A percentile compares a stretch with the other conserved stretches of the same genome.
Evolutionary conservation across 53 echinoderm and acorn worm species (phyloP).

Genomic region (Holothuria scabra): DNA sequence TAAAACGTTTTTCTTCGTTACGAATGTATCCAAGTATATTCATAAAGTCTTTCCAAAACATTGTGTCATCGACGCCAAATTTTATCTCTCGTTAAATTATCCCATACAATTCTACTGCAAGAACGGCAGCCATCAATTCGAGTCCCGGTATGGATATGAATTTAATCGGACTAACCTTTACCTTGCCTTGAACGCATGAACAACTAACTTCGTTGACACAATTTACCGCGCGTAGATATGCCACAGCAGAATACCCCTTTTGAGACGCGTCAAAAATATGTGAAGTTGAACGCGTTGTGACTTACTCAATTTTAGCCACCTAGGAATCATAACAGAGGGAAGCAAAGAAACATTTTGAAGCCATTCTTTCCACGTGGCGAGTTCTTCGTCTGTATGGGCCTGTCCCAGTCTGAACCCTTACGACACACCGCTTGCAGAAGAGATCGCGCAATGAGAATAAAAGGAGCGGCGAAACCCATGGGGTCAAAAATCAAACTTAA

Average conservation of each 20-base stretch:
- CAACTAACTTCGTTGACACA: conserved; percentile 11
- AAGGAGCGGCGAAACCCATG: conserved; percentile 66
- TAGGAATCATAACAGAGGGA: conserved; percentile 26
- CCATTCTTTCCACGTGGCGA: conserved; percentile 41
- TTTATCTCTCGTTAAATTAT: conserved; percentile 17
- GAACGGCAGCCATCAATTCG: conserved; percentile 67
- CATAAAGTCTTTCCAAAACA: conserved; percentile 57
- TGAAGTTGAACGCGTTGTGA: conserved; percentile 14
- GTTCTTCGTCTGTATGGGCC: conserved; percentile 19
- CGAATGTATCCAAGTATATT: conserved; percentile 41
- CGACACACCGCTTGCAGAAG: conserved; percentile 68
- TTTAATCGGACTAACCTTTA: conserved; percentile 64
- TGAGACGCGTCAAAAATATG: conserved; percentile 66
- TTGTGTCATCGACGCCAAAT: no score
- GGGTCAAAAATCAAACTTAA: conserved; percentile 73
- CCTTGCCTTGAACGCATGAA: conserved; percentile 61
- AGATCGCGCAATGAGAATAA: conserved; percentile 59
- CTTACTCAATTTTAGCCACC: conserved; percentile 33
- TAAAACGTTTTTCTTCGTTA: no score
- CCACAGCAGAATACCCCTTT: conserved; percentile 58
- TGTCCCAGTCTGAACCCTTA: conserved; percentile 67
- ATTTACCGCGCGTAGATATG: conserved; percentile 55
- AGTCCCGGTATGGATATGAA: conserved; percentile 59
- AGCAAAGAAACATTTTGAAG: conserved; percentile 45
- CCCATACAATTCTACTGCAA: conserved; percentile 27